A percentile compares a stretch with the other conserved stretches of the same genome.
phyloP scores from a whole-genome alignment of 2,797 vertebrate genomes.

The Neosilurus hyrtlii region DNA sequence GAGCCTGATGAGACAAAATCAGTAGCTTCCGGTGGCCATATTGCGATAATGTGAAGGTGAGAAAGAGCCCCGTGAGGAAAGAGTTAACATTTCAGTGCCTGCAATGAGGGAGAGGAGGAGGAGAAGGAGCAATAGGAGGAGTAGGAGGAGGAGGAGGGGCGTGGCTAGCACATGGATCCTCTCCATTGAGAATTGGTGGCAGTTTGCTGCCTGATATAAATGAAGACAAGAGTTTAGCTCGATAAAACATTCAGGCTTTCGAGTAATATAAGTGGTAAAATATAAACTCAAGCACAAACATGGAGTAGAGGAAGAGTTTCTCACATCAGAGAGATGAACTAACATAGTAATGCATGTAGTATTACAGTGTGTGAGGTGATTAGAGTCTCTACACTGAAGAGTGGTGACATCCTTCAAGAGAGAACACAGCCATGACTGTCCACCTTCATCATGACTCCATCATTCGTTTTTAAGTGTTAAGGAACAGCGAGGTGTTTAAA shows the following conservation, averaged over 20 bases:
- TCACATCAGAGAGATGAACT: neutral
- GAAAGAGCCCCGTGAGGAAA: slow-evolving; percentile 35
- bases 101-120: slow-evolving; percentile 31
- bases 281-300: neutral
- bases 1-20: neutral
- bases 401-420: neutral
- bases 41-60: neutral
- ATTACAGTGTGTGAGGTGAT: neutral
- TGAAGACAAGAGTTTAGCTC: slow-evolving; percentile 51
- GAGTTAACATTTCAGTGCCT: slow-evolving; percentile 55
- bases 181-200: slow-evolving; percentile 60
- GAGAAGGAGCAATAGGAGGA: slow-evolving; percentile 15
- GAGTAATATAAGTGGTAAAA: neutral
- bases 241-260: slow-evolving; percentile 9
- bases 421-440: neutral
- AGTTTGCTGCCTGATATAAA: slow-evolving; percentile 52
- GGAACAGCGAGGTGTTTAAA: slow-evolving; percentile 2
- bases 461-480: neutral
- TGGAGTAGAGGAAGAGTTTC: neutral
- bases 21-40: neutral
- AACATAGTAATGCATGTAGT: neutral
- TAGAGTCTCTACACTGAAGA: neutral
- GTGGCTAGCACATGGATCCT: slow-evolving; percentile 9
- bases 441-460: neutral
- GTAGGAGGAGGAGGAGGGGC: slow-evolving; percentile 22